Conservation (phyloP, 2,888 invertebrate genomes). For the Trachelus tabidus region DNA sequence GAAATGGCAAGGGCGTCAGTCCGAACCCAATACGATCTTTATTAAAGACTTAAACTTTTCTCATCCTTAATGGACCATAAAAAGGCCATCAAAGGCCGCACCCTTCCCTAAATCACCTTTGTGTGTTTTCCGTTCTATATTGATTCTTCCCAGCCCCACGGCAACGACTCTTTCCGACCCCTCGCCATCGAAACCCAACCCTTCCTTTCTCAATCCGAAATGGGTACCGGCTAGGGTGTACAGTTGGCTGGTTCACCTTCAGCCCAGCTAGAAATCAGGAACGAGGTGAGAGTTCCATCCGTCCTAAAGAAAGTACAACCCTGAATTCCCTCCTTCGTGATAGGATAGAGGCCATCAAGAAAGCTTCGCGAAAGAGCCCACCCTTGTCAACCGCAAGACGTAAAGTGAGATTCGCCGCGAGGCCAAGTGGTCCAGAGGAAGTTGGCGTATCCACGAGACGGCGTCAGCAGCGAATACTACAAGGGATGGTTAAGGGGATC, state of each 20-base stretch:
- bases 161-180: slow-evolving; percentile 6
- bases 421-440: not conserved
- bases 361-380: not conserved
- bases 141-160: not conserved
- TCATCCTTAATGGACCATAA: slow-evolving; percentile 29
- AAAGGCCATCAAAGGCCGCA: slow-evolving; percentile 23
- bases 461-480: not conserved
- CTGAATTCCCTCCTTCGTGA: not conserved
- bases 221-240: not conserved
- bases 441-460: not conserved
- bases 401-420: not conserved
- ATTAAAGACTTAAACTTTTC: slow-evolving; percentile 21
- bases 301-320: not conserved
- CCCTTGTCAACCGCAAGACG: not conserved
- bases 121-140: slow-evolving; percentile 14
- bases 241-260: not conserved
- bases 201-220: not conserved
- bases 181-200: not conserved
- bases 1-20: not conserved
- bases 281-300: not conserved
- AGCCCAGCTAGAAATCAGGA: not conserved
- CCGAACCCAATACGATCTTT: slow-evolving; percentile 10
- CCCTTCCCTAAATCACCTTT: slow-evolving; percentile 19
- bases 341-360: not conserved
- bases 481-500: not conserved